These are phyloP conservation scores for Phylloscopus collybita DNA, from an alignment of 2,797 vertebrate genomes.

Conservation along the genomic window DNA sequence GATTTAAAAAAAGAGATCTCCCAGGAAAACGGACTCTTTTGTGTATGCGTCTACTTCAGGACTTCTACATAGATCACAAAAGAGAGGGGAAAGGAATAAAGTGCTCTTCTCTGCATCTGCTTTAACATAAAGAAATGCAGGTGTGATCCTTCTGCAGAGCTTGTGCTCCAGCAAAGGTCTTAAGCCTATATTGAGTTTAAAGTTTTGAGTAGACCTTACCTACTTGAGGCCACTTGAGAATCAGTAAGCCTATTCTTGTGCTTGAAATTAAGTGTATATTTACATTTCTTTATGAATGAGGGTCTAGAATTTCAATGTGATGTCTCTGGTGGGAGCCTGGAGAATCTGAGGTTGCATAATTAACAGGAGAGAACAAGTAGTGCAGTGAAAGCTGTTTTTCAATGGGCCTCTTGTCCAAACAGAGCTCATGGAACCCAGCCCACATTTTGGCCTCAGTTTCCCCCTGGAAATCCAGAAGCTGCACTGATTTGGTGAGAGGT, in stretches of 20 bases:
- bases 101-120: background rate
- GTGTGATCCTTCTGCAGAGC: background rate
- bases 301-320: constrained; percentile 18
- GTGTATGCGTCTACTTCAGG: background rate
- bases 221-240: background rate
- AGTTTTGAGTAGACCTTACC: background rate
- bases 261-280: background rate
- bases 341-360: constrained; percentile 21
- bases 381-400: constrained; percentile 3
- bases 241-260: background rate
- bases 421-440: background rate
- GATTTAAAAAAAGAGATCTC: background rate
- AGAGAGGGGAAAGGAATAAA: background rate
- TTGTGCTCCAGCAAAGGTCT: background rate
- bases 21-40: background rate
- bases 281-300: constrained; percentile 11
- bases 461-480: background rate
- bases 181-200: background rate
- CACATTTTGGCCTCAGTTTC: constrained; percentile 16
- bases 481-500: background rate
- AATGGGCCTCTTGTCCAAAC: constrained; percentile 31
- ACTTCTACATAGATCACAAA: background rate
- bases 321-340: background rate
- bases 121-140: background rate
- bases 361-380: background rate